phyloP scores from a whole-genome alignment of 1,140 invertebrate genomes.

The Potamilus streckersoni region DNA sequence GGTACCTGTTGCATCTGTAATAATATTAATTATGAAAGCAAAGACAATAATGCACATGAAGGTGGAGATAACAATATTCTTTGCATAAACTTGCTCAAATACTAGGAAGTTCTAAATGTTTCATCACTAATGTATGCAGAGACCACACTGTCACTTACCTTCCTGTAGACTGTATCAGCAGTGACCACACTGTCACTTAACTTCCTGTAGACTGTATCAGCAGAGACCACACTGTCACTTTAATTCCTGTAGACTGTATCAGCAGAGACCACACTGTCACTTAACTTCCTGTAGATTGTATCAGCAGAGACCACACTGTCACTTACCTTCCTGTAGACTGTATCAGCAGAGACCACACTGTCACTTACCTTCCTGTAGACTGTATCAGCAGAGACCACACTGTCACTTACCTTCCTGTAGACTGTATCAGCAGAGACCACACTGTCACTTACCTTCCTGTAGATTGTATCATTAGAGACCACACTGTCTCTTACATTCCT shows the following conservation, averaged over 20 bases:
- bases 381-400: slow-evolving; percentile 64
- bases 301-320: not conserved
- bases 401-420: too few species aligned
- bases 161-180: slow-evolving; percentile 53
- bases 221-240: not conserved
- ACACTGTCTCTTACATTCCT: too few species aligned
- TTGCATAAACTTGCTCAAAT: too few species aligned
- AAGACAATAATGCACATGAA: too few species aligned
- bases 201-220: not conserved
- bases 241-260: slow-evolving; percentile 90
- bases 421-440: too few species aligned
- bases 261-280: not conserved
- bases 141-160: not conserved
- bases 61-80: too few species aligned
- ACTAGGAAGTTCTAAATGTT: too few species aligned
- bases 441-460: too few species aligned
- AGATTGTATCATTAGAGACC: too few species aligned
- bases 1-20: too few species aligned
- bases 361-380: slow-evolving; percentile 87
- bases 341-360: slow-evolving; percentile 40
- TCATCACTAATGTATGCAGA: not conserved
- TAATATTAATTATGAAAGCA: too few species aligned
- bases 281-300: not conserved
- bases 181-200: not conserved
- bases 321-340: slow-evolving; percentile 89